phyloP scores from a whole-genome alignment of 2,888 invertebrate genomes.

The Pheosia tremula region DNA sequence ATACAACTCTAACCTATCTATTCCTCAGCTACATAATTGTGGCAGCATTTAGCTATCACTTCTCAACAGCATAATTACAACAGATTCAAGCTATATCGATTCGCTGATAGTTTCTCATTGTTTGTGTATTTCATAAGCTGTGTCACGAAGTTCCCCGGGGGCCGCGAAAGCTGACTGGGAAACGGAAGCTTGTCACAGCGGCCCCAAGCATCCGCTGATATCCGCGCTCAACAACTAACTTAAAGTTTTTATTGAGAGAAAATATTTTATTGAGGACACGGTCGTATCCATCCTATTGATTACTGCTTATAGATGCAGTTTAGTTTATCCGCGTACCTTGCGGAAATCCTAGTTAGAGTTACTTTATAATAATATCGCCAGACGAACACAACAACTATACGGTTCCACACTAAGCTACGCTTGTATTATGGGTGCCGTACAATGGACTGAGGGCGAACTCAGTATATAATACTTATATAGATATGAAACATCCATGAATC shows the following conservation, averaged over 20 bases:
- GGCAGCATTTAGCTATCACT: too few species aligned
- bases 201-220: slow-evolving; percentile 41
- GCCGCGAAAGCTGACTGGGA: slow-evolving; percentile 16
- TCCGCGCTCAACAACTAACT: slow-evolving; percentile 37
- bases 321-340: too few species aligned
- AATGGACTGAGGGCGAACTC: too few species aligned
- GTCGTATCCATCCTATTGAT: background rate
- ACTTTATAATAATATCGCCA: too few species aligned
- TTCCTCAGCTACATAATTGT: too few species aligned
- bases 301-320: background rate
- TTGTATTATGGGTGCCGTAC: too few species aligned
- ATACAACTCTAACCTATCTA: too few species aligned
- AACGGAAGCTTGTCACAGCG: slow-evolving; percentile 38
- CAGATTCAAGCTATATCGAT: background rate
- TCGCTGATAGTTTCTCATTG: background rate
- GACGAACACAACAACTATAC: too few species aligned
- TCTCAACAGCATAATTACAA: background rate
- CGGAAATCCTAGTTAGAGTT: too few species aligned
- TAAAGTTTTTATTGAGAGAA: slow-evolving; percentile 28
- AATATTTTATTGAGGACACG: background rate
- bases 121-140: slow-evolving; percentile 22
- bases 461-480: too few species aligned
- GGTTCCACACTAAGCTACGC: too few species aligned
- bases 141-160: slow-evolving; percentile 22
- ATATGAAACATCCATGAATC: too few species aligned